Evolutionary conservation across 2,888 invertebrate genomes (phyloP), one percentile per base, ranked within the genome.

Genomic region (Zygothrica quintamaculata): DNA sequence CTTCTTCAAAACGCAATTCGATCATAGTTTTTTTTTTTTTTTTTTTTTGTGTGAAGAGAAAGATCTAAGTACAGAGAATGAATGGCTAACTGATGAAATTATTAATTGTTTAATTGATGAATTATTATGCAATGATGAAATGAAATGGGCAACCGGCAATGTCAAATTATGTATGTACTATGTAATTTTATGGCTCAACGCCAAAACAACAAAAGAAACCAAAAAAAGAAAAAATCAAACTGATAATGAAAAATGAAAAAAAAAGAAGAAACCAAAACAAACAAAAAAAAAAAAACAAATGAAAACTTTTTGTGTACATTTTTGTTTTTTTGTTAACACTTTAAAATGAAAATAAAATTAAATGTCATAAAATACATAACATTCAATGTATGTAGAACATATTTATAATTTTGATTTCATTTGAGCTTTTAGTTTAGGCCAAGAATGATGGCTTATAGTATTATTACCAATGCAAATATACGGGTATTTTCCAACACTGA

Each of bases 291-390:
- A 61, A 31, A 61, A 46, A 48, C 51, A 64, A 57, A 56, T 68
- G 68, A 52, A 51, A 67, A 75, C 44, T 68, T 75, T 84, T 79
- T 86, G 86, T 86, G 87, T 80, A 84, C 69, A 79, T 65, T 62
- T 52, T 67, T n/a, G n/a, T n/a, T n/a, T 76, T 76, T 86, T 74
- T 76, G 80, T 86, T 86, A 73, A 73, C 58, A 66, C 50, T 34
- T 55, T 62, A 36, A 39, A 74, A 62, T 36, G 50, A 66, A 56
- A 82, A 82, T 86, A 82, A 86, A 86, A 42, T 65, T 81, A 72
- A 65, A 73, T 77, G 79, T 85, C 86, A 84, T 60, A 65, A 81
- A 81, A 61, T 61, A 73, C 34, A 59, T 55, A 48, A 26, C 46
- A 44, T 60, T 43, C 25, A 51, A 51, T 43, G 37, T 36, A 50